Base-by-base conservation (phyloP, 2,888 invertebrate genomes). In the Caenorhabditis sinica region DNA sequence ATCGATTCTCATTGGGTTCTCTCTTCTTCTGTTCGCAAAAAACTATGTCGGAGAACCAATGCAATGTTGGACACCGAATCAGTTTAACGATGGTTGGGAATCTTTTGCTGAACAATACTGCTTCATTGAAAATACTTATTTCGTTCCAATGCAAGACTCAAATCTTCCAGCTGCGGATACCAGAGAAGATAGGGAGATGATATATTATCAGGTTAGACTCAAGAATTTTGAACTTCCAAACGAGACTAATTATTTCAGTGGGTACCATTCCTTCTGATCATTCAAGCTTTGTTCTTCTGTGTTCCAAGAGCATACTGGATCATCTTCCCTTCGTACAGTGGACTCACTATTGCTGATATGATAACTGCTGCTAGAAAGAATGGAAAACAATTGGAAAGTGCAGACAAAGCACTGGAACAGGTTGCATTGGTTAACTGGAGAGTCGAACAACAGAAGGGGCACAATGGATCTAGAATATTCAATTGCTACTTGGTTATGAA, bases 11-110 rank as follows among this genome's bases (percentile, higher is more conserved):
- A 90, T 93, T 40, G 92, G 93, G 65, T 92, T 93, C 72, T 93
- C 93, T 1, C 83, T 93, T 60, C 93, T 93, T 23, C 92, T 94
- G 56, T 93, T 93, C 79, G 93, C 93, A 30, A 93, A 93, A 87
- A 94, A 94, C 90, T 94, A 93, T 87, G 93, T 93, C 17, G 94
- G 94, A n/a, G 93, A 94, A 83, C 93, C 94, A 5, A 93, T 94
- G 53, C 93, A 94, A 85, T 94, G 94, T 88, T 94, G 91, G 91
- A 83, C 88, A 0, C 90, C 90, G 8, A 88, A 87, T 30, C 89
- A 92, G 73, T 92, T 77, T 60, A 65, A 87, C 75, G 88, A 75
- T 17, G 93, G 93, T 61, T 94, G 94, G 93, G 94, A 93, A 84
- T 93, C 93, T 69, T 94, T 94, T 90, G 93, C 94, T 43, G 93